Base-by-base conservation (phyloP, 1,140 invertebrate genomes). In the Brachionus calyciflorus region DNA sequence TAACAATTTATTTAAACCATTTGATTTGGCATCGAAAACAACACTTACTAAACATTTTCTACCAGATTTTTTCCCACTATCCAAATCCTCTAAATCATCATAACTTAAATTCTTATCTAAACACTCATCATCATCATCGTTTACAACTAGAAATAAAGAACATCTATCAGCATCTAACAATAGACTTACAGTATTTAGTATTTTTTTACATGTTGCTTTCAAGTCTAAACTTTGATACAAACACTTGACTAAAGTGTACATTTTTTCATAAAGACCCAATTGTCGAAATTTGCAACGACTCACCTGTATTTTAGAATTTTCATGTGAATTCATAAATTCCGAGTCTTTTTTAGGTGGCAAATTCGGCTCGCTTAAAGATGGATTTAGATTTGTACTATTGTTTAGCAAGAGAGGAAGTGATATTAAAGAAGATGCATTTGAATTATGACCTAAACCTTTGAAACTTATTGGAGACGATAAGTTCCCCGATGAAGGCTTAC, bases 161-260 rank as follows among this genome's bases (percentile, higher is more conserved):
- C 93, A 93, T 24, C 93, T 87, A 85, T 96, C 94, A 0, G 94
- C 93, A 81, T 93, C 91, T 63, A 95, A 86, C 5, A 97, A 85
- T 65, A 94, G 92, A 79, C 91, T 92, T 19, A 96, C 93, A 82
- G 96, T 96, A 84, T 95, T 93, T 24, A 97, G 87, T 81, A 96
- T 97, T 86, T 97, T 97, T 87, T 96, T 93, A 82, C 93, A 96
- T 78, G 96, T 84, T 14, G 92, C 93, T 76, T 92, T 89, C 19
- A 96, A 90, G 81, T 97, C 94, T 80, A 97, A 84, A 83, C 96
- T 94, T 84, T 96, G 94, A 86, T 93, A 96, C 80, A 96, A 96
- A 83, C 96, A 93, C 86, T 96, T 95, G 81, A 94, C 93, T 87
- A 96, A 85, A 85, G 96, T 93, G 84, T 96, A 95, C 82, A 97